Conservation (phyloP, 2,888 invertebrate genomes). For the Drosophila conformis region DNA sequence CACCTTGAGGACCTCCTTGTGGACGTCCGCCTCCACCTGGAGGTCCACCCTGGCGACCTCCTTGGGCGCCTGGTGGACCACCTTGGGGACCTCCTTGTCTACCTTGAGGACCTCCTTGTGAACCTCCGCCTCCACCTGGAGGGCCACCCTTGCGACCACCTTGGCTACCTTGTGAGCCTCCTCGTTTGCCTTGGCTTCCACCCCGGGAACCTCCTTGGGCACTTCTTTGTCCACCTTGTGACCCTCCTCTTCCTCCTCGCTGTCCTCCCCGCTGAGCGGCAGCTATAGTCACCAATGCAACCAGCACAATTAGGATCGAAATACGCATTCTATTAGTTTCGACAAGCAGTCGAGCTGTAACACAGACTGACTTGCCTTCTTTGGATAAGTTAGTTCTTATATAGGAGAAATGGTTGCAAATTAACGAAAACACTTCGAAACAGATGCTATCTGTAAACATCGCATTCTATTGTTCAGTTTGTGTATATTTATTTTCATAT, state of each 20-base stretch:
- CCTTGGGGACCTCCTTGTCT: not conserved
- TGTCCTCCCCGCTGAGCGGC: conserved; percentile 5
- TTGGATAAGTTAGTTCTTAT: conserved; percentile 3
- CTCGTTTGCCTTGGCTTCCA: not conserved
- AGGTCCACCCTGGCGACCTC: too few relatives aligned
- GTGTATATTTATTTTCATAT: not conserved
- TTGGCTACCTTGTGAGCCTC: not conserved
- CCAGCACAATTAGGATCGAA: conserved; percentile 9
- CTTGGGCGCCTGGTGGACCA: too few relatives aligned
- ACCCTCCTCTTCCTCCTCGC: not conserved
- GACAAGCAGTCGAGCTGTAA: not conserved
- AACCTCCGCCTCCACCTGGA: too few relatives aligned
- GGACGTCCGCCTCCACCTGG: not conserved
- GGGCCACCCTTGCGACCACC: not conserved
- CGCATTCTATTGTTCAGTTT: conserved; percentile 10
- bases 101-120: not conserved
- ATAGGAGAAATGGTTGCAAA: not conserved
- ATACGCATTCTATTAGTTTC: conserved; percentile 23
- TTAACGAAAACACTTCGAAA: conserved; percentile 1
- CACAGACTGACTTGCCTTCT: conserved; percentile 2
- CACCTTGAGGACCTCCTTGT: not conserved
- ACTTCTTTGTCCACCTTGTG: not conserved
- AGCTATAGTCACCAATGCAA: conserved; percentile 10
- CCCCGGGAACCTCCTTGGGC: not conserved
- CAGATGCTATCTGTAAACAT: conserved; percentile 27